A percentile compares a stretch with the other conserved stretches of the same genome.
Conservation (phyloP, 2,888 invertebrate genomes). For the Drosophila fungiperda region DNA sequence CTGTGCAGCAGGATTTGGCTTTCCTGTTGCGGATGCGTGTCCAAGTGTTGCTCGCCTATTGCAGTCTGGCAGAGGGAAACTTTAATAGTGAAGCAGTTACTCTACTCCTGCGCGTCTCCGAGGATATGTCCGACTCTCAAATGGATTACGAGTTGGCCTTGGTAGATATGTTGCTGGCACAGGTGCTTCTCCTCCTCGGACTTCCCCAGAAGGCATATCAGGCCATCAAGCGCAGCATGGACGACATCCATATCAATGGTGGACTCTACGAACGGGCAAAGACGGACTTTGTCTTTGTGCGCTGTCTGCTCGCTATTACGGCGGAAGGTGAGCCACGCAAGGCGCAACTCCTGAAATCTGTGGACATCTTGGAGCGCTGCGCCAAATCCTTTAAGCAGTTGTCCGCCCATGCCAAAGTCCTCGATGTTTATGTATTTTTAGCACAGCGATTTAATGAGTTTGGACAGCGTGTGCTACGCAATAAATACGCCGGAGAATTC, state of each 20-base stretch:
- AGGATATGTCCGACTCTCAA: conserved; percentile 90
- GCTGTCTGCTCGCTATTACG: conserved; percentile 90
- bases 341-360: conserved; percentile 69
- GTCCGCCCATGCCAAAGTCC: conserved; percentile 91
- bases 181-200: conserved; percentile 90
- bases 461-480: conserved; percentile 89
- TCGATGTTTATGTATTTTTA: conserved; percentile 87
- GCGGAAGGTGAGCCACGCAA: conserved; percentile 56
- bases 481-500: conserved; percentile 93
- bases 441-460: conserved; percentile 91
- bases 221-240: conserved; percentile 89
- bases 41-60: conserved; percentile 89
- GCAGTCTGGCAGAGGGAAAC: conserved; percentile 86
- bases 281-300: conserved; percentile 90
- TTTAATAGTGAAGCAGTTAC: conserved; percentile 87
- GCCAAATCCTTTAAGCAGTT: conserved; percentile 90
- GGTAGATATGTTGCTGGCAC: conserved; percentile 92
- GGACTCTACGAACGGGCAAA: conserved; percentile 92
- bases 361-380: conserved; percentile 88
- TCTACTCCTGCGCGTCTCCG: conserved; percentile 90
- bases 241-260: conserved; percentile 92
- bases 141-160: conserved; percentile 91
- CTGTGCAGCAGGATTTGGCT: conserved; percentile 84
- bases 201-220: conserved; percentile 91
- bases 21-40: conserved; percentile 87